phyloP scores from a whole-genome alignment of 92 coral and sea anemone species.

The Ricordea florida region DNA sequence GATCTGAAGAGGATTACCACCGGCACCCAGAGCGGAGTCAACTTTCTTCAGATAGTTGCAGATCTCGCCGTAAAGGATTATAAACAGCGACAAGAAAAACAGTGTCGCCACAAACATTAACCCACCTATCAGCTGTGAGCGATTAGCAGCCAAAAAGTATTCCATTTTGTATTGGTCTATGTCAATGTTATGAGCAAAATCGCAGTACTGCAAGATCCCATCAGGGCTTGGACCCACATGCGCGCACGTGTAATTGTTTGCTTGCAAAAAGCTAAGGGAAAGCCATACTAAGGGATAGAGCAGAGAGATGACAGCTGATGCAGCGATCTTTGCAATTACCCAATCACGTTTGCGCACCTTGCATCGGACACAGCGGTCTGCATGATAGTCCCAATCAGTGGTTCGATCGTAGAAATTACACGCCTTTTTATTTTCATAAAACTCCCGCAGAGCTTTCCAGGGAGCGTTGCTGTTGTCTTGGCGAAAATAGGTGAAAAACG shows the following conservation, averaged over 20 bases:
- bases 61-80: constrained; percentile 24
- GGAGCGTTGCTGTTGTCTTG: constrained; percentile 34
- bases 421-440: constrained; percentile 6
- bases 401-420: constrained; percentile 2
- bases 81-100: neutral
- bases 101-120: constrained; percentile 2
- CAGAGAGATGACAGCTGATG: constrained; percentile 8
- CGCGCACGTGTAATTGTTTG: constrained; percentile 4
- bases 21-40: neutral
- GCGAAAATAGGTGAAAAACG: constrained; percentile 45
- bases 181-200: neutral
- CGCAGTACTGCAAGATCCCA: neutral
- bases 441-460: constrained; percentile 39
- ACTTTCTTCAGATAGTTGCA: constrained; percentile 1
- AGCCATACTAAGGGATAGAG: constrained; percentile 23
- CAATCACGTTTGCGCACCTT: constrained; percentile 2
- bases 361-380: constrained; percentile 9
- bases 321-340: constrained; percentile 13
- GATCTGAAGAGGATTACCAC: neutral
- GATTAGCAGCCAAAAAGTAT: neutral
- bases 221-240: neutral
- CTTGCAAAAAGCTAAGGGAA: constrained; percentile 20
- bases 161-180: neutral
- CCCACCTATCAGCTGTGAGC: constrained; percentile 9
- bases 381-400: neutral